Evolutionary conservation across 1,140 invertebrate genomes (phyloP).

Genomic region (Limonius californicus): DNA sequence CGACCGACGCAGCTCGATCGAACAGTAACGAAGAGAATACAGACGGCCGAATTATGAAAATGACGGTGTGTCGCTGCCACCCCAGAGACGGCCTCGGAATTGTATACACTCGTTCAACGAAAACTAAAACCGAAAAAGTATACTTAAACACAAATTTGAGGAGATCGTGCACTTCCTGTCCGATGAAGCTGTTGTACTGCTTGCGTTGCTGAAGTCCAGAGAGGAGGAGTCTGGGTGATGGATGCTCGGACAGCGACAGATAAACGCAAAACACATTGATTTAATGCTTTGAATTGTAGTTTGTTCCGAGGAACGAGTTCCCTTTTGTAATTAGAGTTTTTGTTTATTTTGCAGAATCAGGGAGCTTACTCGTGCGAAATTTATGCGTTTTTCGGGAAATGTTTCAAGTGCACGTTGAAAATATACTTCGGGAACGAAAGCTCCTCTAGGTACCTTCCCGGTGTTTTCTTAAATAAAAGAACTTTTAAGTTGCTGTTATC

Average conservation of each 20-base stretch:
- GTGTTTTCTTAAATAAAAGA: too few species aligned
- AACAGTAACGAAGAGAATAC: conserved; percentile 48
- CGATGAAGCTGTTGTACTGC: conserved; percentile 43
- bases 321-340: conserved; percentile 44
- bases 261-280: conserved; percentile 47
- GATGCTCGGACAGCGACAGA: conserved; percentile 42
- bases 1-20: conserved; percentile 18
- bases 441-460: too few species aligned
- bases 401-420: too few species aligned
- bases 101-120: conserved; percentile 11
- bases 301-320: conserved; percentile 41
- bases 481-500: too few species aligned
- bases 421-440: too few species aligned
- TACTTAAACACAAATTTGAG: conserved; percentile 10
- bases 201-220: conserved; percentile 11
- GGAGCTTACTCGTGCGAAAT: conserved; percentile 25
- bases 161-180: not conserved
- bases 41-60: conserved; percentile 59
- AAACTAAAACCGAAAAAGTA: conserved; percentile 13
- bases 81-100: conserved; percentile 23
- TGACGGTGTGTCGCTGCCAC: conserved; percentile 40
- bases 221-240: conserved; percentile 30
- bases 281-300: conserved; percentile 42
- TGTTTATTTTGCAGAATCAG: conserved; percentile 33
- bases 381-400: conserved; percentile 28